Percentiles rank a stretch among this genome's conserved stretches.
Conservation (phyloP, 2,888 invertebrate species). For the Pogonocherus hispidulus region DNA sequence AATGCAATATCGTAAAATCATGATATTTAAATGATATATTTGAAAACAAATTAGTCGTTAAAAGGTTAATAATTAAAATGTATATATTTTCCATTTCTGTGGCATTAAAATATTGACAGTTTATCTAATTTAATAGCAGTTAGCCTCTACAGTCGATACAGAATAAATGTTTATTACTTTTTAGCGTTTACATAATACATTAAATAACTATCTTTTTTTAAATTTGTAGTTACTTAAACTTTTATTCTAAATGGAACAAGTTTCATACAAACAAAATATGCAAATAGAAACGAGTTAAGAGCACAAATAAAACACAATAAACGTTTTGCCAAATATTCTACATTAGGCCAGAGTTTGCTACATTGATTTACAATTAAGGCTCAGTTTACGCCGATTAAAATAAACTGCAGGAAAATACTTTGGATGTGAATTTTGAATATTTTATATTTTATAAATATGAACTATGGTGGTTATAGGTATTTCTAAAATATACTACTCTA, state of each 20-base stretch:
- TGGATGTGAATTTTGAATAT: no score
- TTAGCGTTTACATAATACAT: no score
- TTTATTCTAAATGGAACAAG: neutral
- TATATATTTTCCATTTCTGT: neutral
- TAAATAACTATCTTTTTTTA: neutral
- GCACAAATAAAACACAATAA: neutral
- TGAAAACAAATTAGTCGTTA: neutral
- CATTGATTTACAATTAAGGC: no score
- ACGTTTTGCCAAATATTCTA: neutral
- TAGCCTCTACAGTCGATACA: neutral
- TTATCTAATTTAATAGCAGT: neutral
- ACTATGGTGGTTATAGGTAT: no score
- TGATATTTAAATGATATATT: neutral
- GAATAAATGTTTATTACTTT: neutral
- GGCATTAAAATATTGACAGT: slow-evolving; percentile 13
- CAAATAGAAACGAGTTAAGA: neutral
- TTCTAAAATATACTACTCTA: no score
- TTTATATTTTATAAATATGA: no score
- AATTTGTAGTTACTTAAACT: neutral
- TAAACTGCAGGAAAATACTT: no score
- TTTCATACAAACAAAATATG: neutral
- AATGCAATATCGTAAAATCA: neutral
- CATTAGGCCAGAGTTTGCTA: no score
- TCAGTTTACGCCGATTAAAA: no score
- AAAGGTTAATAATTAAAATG: slow-evolving; percentile 7